phyloP scores from a whole-genome alignment of 2,888 invertebrate species.

The Drosophila sordidula region DNA sequence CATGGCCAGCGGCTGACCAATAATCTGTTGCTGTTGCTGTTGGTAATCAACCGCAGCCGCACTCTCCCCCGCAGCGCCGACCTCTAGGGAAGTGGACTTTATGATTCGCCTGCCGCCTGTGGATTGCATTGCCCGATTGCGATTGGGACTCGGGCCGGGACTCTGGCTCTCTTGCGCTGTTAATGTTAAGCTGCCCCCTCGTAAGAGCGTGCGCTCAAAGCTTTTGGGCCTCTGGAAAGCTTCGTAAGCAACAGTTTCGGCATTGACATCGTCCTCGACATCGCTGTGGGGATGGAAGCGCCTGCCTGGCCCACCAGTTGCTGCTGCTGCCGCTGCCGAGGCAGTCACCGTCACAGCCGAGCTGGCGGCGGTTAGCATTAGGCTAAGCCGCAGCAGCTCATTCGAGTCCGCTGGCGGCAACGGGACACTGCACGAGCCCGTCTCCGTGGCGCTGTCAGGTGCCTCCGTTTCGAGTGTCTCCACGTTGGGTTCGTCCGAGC shows the following conservation, averaged over 20 bases:
- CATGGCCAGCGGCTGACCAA: slow-evolving; percentile 52
- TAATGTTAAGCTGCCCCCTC: slow-evolving; percentile 68
- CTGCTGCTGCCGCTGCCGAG: slow-evolving; percentile 53
- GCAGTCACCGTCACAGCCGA: slow-evolving; percentile 74
- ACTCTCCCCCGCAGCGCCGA: slow-evolving; percentile 29
- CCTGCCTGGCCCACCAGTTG: slow-evolving; percentile 71
- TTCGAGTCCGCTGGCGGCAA: slow-evolving; percentile 80
- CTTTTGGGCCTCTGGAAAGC: slow-evolving; percentile 82
- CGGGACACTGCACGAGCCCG: slow-evolving; percentile 84
- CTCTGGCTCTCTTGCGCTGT: slow-evolving; percentile 67
- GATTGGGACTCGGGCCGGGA: slow-evolving; percentile 42
- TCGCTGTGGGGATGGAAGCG: slow-evolving; percentile 56
- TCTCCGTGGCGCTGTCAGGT: slow-evolving; percentile 79
- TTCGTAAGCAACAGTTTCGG: slow-evolving; percentile 83
- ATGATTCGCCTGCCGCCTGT: slow-evolving; percentile 64
- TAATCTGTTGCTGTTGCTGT: slow-evolving; percentile 59
- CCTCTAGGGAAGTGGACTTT: slow-evolving; percentile 76
- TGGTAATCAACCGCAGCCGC: slow-evolving; percentile 23
- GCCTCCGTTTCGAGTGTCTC: slow-evolving; percentile 63
- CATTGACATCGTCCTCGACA: slow-evolving; percentile 47
- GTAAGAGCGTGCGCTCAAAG: slow-evolving; percentile 76
- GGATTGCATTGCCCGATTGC: slow-evolving; percentile 51
- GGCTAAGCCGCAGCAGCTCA: slow-evolving; percentile 82
- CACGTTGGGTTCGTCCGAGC: slow-evolving; percentile 68
- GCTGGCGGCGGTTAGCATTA: slow-evolving; percentile 83